Conservation (phyloP, 2,797 vertebrate species). For the Eulemur rubriventer region DNA sequence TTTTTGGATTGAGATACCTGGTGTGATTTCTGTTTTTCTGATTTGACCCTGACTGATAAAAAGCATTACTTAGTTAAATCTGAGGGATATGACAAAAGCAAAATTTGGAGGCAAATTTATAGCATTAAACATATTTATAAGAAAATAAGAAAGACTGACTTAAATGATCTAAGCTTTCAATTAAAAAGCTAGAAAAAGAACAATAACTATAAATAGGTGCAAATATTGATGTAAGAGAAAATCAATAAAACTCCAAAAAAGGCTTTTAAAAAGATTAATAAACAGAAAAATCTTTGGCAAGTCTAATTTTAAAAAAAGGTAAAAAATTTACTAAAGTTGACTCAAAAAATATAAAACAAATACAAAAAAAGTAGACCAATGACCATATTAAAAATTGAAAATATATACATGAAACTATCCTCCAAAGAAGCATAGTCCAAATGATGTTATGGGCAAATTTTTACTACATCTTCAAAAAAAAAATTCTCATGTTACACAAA, state of each 20-base stretch:
- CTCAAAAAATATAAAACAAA: background rate
- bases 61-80: background rate
- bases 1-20: background rate
- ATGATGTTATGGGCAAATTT: background rate
- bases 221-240: background rate
- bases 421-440: background rate
- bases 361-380: background rate
- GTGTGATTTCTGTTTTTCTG: background rate
- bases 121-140: background rate
- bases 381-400: background rate
- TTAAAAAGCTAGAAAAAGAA: background rate
- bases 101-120: conserved; percentile 39
- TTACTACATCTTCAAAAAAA: background rate
- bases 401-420: background rate
- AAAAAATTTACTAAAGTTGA: background rate
- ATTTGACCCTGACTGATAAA: background rate
- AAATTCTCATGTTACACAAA: background rate
- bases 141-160: background rate
- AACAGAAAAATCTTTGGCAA: background rate
- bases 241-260: background rate
- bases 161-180: conserved; percentile 38
- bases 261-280: background rate
- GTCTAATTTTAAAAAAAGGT: background rate
- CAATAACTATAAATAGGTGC: background rate
- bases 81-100: background rate